Percentiles rank a stretch among this genome's conserved stretches.
phyloP scores from a whole-genome alignment of 2,113 vertebrate species.

The Amia ocellicauda region DNA sequence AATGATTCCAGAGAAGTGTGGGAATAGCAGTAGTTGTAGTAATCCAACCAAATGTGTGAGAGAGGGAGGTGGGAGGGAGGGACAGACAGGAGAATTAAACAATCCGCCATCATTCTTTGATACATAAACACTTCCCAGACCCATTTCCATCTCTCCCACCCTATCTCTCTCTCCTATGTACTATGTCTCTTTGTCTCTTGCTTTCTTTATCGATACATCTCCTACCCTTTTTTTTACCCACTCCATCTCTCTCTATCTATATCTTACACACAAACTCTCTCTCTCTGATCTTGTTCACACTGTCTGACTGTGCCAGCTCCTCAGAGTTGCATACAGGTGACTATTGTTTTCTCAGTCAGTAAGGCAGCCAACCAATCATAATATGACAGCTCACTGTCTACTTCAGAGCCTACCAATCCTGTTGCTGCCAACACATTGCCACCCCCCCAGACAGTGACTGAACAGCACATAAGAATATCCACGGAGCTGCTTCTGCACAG shows the following conservation, averaged over 20 bases:
- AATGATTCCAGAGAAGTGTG: not conserved
- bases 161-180: constrained; percentile 6
- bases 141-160: constrained; percentile 59
- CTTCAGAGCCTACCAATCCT: constrained; percentile 66
- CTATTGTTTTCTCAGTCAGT: constrained; percentile 80
- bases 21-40: not conserved
- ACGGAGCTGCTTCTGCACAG: too few relatives aligned
- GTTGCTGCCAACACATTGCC: constrained; percentile 63
- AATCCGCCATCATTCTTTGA: too few relatives aligned
- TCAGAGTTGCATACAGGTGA: constrained; percentile 74
- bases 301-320: constrained; percentile 65
- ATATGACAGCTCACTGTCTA: constrained; percentile 77
- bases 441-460: too few relatives aligned
- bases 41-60: not conserved
- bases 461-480: too few relatives aligned
- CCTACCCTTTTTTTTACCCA: too few relatives aligned
- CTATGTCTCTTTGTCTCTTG: too few relatives aligned
- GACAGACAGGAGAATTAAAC: too few relatives aligned
- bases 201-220: too few relatives aligned
- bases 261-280: not conserved
- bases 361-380: constrained; percentile 75
- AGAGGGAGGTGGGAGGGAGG: not conserved
- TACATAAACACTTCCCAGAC: constrained; percentile 49
- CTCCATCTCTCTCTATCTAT: too few relatives aligned
- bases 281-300: constrained; percentile 55